Base-by-base conservation (phyloP, 2,888 invertebrate genomes). In the Lasioglossum figueresi region DNA sequence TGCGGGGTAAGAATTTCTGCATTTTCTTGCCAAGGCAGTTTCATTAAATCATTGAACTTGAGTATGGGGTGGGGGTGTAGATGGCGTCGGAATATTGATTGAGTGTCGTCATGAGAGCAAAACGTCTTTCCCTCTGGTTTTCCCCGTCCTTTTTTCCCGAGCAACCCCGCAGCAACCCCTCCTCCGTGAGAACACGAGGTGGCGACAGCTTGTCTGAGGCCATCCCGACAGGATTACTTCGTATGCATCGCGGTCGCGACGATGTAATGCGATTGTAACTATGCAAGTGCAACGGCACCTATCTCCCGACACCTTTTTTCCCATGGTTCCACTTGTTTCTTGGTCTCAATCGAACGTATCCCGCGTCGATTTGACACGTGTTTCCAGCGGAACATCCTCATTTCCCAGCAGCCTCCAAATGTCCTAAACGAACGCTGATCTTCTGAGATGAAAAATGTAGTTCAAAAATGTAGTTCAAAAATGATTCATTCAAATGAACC, bases 201-300 rank as follows among this genome's bases (percentile, higher is more conserved):
- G 73, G 78, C 88, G 89, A 89, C 89, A 88, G 86, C 79, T 88
- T 88, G 89, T 90, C 90, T 90, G 86, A 71, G 90, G 76, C 80
- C 83, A 80, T 79, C 86, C 75, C 84, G 87, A 86, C 83, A 83
- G 88, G 88, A 91, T 92, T 91, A 91, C 89, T 91, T 91, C 86
- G 89, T 89, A 90, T 92, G 89, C 90, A 91, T 91, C 90, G 91
- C 91, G 83, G 86, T 87, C 81, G 84, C 79, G 85, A 83, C 87
- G 85, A 83, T 88, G 78, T 88, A 89, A 91, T 89, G 84, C 88
- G 87, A 89, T 91, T 91, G 83, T 83, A 79, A 79, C 85, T 70
- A 82, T 71, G 71, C 85, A 84, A 88, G 81, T 84, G 83, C 83
- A 83, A 85, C 78, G 82, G 71, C 82, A 87, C 66, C 81, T 73